Conservation (phyloP, 2,888 invertebrate species). For the Sepioteuthis lessoniana region DNA sequence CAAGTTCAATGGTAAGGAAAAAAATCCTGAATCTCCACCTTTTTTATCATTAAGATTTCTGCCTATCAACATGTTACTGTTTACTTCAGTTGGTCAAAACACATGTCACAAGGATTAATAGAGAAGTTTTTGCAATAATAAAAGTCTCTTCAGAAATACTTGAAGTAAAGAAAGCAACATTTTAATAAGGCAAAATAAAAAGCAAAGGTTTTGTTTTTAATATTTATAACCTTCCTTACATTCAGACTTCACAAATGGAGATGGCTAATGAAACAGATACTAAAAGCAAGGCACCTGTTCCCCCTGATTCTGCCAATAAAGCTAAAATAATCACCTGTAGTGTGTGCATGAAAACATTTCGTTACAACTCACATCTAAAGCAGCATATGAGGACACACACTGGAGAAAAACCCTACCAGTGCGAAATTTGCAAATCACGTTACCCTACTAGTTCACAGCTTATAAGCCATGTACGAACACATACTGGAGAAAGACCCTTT, state of each 20-base stretch:
- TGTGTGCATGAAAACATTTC: background rate
- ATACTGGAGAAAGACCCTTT: background rate
- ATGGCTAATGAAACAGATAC: background rate
- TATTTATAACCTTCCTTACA: background rate
- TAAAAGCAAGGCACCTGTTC: background rate
- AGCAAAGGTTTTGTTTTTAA: background rate
- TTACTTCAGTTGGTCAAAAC: too few relatives aligned
- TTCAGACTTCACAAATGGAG: background rate
- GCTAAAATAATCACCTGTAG: background rate
- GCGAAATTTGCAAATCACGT: background rate
- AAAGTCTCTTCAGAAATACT: too few relatives aligned
- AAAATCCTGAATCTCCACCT: background rate
- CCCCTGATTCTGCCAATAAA: background rate
- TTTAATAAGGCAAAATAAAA: too few relatives aligned
- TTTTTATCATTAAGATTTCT: too few relatives aligned
- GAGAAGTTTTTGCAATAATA: too few relatives aligned
- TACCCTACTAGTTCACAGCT: background rate
- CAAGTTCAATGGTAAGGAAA: background rate
- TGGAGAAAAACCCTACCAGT: background rate
- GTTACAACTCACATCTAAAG: conserved; percentile 7
- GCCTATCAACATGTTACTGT: too few relatives aligned
- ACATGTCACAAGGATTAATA: too few relatives aligned
- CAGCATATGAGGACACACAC: background rate
- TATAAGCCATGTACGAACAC: background rate
- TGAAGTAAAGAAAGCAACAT: too few relatives aligned